Conservation (phyloP, 2,113 vertebrate species). For the Brachionichthys hirsutus region DNA sequence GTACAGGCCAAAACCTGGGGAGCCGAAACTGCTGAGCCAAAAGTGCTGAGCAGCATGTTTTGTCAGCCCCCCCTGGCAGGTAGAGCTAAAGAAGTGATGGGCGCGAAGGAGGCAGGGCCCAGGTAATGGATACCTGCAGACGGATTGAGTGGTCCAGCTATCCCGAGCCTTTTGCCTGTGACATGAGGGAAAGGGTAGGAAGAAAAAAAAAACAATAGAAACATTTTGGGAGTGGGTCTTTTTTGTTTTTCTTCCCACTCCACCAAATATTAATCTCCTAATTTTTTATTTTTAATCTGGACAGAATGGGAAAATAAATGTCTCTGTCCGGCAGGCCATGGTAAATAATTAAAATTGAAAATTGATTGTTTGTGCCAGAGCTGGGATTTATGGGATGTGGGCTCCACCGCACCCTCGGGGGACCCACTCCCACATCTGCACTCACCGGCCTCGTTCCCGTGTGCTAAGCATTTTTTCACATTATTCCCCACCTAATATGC, state of each 20-base stretch:
- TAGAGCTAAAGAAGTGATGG: constrained; percentile 64
- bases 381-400: constrained; percentile 87
- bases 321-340: constrained; percentile 80
- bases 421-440: constrained; percentile 79
- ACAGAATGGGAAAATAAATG: constrained; percentile 84
- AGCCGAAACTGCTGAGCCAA: constrained; percentile 74
- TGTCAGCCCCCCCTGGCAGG: constrained; percentile 50
- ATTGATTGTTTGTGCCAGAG: constrained; percentile 90
- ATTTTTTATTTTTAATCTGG: constrained; percentile 86
- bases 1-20: constrained; percentile 49
- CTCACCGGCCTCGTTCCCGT: constrained; percentile 81
- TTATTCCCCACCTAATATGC: constrained; percentile 90
- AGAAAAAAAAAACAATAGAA: constrained; percentile 68
- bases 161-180: constrained; percentile 68
- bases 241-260: constrained; percentile 64
- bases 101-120: constrained; percentile 42
- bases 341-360: constrained; percentile 95
- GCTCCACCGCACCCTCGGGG: constrained; percentile 76
- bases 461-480: constrained; percentile 92
- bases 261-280: constrained; percentile 82
- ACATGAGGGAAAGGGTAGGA: constrained; percentile 36
- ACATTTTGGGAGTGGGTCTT: constrained; percentile 46
- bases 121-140: constrained; percentile 52
- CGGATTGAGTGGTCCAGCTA: constrained; percentile 71
- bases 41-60: constrained; percentile 74